Evolutionary conservation across 2,113 vertebrate genomes (phyloP).

Genomic region (Rhizomys pruinosus): DNA sequence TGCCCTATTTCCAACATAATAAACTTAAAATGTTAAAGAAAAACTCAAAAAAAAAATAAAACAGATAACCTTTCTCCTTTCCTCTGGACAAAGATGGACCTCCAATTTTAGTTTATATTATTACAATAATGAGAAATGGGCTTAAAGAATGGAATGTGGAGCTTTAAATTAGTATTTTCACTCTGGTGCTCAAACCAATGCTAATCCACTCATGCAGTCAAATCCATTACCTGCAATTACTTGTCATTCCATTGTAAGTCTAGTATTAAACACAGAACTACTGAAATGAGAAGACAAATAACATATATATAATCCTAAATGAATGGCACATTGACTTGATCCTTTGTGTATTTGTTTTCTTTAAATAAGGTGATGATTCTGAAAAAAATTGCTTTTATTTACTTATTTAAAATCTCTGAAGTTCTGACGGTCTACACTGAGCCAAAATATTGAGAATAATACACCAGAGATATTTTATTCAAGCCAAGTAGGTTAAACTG

Average conservation of each 20-base stretch:
- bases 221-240: conserved; percentile 84
- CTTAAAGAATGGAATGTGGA: conserved; percentile 72
- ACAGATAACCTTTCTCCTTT: background rate
- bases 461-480: background rate
- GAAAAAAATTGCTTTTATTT: conserved; percentile 23
- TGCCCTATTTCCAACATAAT: background rate
- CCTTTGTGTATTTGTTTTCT: background rate
- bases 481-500: background rate
- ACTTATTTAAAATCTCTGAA: background rate
- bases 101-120: conserved; percentile 72
- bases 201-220: conserved; percentile 82
- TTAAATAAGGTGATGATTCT: background rate
- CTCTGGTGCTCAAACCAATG: conserved; percentile 74
- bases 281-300: conserved; percentile 69
- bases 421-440: background rate
- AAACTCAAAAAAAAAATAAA: background rate
- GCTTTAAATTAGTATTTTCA: conserved; percentile 83
- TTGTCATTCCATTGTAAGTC: conserved; percentile 82
- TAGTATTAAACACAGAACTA: conserved; percentile 70
- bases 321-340: background rate
- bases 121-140: conserved; percentile 77
- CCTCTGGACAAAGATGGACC: background rate
- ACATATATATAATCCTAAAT: conserved; percentile 63
- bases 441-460: background rate
- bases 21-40: conserved; percentile 29